Evolutionary conservation across 1,140 invertebrate genomes (phyloP).

Genomic region (Dreissena rostriformis): DNA sequence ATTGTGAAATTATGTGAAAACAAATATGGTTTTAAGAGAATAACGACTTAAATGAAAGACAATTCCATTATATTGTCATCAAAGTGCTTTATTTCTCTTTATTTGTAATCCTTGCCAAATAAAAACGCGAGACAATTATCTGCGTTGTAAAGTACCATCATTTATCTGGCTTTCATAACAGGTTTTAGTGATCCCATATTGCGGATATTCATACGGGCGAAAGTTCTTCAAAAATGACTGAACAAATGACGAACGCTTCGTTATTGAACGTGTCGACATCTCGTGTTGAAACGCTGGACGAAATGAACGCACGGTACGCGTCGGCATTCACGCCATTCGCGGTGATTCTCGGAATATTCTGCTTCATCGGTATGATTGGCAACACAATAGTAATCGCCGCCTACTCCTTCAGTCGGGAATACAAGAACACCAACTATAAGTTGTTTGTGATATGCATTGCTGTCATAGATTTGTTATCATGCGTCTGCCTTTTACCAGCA

Average conservation of each 20-base stretch:
- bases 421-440: conserved; percentile 15
- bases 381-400: neutral
- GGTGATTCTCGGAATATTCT: conserved; percentile 1
- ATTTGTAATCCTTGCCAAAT: too few species aligned
- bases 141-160: neutral
- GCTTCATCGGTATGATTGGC: conserved; percentile 1
- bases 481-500: conserved; percentile 2
- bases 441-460: conserved; percentile 11
- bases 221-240: neutral
- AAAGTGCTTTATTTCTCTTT: too few species aligned
- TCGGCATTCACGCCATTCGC: neutral
- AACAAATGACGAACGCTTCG: neutral
- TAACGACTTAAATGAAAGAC: too few species aligned
- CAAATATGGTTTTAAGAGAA: too few species aligned
- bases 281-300: neutral
- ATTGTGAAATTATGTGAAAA: too few species aligned
- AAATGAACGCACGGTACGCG: conserved; percentile 7
- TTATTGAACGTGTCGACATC: conserved; percentile 2
- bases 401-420: neutral
- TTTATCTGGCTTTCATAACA: too few species aligned
- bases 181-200: neutral
- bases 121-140: neutral
- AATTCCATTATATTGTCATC: too few species aligned
- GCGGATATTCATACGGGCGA: neutral
- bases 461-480: conserved; percentile 15